Evolutionary conservation across 2,888 invertebrate species (phyloP).

Genomic region (Smittia aterrima): DNA sequence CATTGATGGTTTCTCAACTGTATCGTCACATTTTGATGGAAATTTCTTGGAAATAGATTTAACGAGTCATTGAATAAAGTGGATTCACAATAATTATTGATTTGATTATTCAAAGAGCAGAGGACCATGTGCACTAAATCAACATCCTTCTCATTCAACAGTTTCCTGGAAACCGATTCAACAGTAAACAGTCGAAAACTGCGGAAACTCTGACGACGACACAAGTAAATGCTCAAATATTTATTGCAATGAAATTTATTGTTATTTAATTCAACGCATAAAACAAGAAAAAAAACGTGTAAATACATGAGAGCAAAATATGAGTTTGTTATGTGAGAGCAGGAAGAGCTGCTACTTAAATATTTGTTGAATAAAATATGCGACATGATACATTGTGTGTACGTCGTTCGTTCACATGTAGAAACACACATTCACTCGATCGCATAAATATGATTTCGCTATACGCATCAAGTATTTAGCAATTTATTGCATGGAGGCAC

Average conservation of each 20-base stretch:
- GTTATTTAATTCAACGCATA: conserved; percentile 23
- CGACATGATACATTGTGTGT: not conserved
- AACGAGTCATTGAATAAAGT: no score
- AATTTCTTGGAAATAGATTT: no score
- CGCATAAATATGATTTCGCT: not conserved
- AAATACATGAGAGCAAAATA: not conserved
- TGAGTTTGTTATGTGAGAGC: not conserved
- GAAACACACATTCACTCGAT: not conserved
- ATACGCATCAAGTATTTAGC: not conserved
- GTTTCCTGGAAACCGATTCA: no score
- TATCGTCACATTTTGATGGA: no score
- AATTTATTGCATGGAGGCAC: not conserved
- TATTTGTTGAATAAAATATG: conserved; percentile 7
- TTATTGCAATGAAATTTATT: conserved; percentile 16
- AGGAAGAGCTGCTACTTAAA: conserved; percentile 6
- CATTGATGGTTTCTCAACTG: no score
- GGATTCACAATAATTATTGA: no score
- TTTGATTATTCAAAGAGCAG: no score
- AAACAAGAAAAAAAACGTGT: not conserved
- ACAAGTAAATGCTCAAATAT: conserved; percentile 18
- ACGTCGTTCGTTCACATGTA: not conserved
- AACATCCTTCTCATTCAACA: no score
- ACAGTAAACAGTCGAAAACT: not conserved
- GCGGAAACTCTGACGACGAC: not conserved
- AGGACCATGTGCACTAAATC: no score